A percentile compares a stretch with the other conserved stretches of the same genome.
Conservation (phyloP, 2,888 invertebrate genomes). For the Zele albiditarsus region DNA sequence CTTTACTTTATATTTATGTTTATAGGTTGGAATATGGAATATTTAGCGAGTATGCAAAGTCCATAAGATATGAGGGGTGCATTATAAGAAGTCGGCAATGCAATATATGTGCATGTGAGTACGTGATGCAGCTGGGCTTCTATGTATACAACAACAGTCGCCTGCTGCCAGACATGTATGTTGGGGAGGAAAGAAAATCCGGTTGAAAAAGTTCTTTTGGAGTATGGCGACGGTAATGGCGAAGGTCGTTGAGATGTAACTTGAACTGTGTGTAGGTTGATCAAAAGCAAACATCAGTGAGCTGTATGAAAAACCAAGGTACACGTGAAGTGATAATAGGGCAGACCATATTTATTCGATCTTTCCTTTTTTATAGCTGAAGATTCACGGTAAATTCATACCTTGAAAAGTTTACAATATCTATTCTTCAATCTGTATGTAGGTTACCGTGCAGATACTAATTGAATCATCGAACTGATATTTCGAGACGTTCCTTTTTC, state of each 20-base stretch:
- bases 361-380: not conserved
- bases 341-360: no score
- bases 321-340: no score
- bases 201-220: not conserved
- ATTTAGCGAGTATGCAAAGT: no score
- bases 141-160: not conserved
- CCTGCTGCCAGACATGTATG: not conserved
- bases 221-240: not conserved
- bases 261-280: not conserved
- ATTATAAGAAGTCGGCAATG: not conserved
- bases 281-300: not conserved
- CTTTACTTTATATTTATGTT: no score
- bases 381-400: no score
- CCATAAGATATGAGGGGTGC: not conserved
- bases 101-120: not conserved
- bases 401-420: no score
- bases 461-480: no score
- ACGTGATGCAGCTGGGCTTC: not conserved
- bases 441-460: no score
- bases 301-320: not conserved
- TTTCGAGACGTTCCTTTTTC: no score
- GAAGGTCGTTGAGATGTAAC: not conserved
- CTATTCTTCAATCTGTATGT: no score
- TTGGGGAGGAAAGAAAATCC: not conserved
- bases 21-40: no score